A percentile compares a stretch with the other conserved stretches of the same genome.
Conservation (phyloP, 2,113 vertebrate genomes). For the Sakesphorus luctuosus region DNA sequence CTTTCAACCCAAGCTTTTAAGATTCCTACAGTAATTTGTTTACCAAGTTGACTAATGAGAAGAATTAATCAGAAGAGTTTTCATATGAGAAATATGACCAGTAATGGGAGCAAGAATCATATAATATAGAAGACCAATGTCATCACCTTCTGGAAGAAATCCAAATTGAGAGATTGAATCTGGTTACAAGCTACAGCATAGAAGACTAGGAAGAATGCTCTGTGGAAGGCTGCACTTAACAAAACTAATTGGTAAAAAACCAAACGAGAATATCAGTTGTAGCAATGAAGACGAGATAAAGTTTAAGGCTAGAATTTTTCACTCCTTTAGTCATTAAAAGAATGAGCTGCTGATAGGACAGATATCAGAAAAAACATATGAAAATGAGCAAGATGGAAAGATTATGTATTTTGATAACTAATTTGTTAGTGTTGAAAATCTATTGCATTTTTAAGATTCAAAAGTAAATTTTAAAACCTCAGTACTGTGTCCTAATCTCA, state of each 20-base stretch:
- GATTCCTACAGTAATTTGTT: slow-evolving; percentile 57
- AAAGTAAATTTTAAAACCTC: not conserved
- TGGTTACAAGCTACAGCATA: not conserved
- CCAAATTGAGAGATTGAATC: not conserved
- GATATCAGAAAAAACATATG: not conserved
- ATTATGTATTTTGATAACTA: not conserved
- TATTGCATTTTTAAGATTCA: not conserved
- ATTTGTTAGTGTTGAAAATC: not conserved
- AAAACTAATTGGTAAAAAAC: not conserved
- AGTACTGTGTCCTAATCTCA: not conserved
- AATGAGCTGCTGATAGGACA: not conserved
- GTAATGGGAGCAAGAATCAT: not conserved
- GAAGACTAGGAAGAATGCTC: not conserved
- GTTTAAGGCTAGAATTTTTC: not conserved
- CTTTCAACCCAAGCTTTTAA: slow-evolving; percentile 58
- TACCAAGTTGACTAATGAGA: slow-evolving; percentile 64
- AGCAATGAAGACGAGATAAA: not conserved
- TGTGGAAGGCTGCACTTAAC: not conserved
- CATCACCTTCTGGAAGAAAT: slow-evolving; percentile 39
- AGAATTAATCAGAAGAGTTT: slow-evolving; percentile 46
- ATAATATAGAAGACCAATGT: slow-evolving; percentile 1
- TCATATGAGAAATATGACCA: slow-evolving; percentile 46
- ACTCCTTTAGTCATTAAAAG: not conserved
- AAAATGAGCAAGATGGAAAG: not conserved
- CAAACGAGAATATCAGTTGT: not conserved